phyloP scores from a whole-genome alignment of 2,797 vertebrate genomes.

The Leptatherina wallacei region DNA sequence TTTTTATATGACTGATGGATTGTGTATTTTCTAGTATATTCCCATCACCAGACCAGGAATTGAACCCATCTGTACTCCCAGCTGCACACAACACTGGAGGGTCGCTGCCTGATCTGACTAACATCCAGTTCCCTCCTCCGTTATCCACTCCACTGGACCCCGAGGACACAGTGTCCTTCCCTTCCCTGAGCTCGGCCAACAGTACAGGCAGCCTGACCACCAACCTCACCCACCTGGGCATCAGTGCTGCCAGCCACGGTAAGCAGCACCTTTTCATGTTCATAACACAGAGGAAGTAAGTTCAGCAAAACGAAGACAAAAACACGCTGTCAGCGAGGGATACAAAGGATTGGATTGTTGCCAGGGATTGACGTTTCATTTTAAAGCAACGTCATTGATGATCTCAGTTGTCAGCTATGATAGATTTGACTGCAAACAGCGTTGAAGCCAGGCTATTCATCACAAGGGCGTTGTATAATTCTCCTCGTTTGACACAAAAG shows the following conservation, averaged over 20 bases:
- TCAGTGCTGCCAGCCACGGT: slow-evolving; percentile 90
- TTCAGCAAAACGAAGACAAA: neutral
- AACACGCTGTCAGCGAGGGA: neutral
- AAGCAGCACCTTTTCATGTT: slow-evolving; percentile 16
- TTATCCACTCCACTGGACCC: slow-evolving; percentile 96
- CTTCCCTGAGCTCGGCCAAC: slow-evolving; percentile 88
- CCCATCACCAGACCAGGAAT: slow-evolving; percentile 95
- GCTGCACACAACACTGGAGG: slow-evolving; percentile 93
- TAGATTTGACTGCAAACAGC: neutral
- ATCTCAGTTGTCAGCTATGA: neutral
- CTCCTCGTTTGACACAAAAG: neutral
- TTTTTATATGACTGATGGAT: slow-evolving; percentile 9
- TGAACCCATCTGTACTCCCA: slow-evolving; percentile 88
- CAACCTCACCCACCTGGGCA: slow-evolving; percentile 94
- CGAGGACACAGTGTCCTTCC: slow-evolving; percentile 91
- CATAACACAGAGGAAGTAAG: neutral
- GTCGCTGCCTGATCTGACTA: slow-evolving; percentile 96
- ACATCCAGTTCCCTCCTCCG: slow-evolving; percentile 98
- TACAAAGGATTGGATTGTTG: neutral
- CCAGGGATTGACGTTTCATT: neutral
- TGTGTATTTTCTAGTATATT: slow-evolving; percentile 87
- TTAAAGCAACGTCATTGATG: neutral
- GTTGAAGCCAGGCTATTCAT: neutral
- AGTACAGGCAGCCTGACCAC: slow-evolving; percentile 92
- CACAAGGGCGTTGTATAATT: too few relatives aligned